A percentile compares a stretch with the other conserved stretches of the same genome.
Evolutionary conservation across 2,113 vertebrate species (phyloP).

Genomic region (Sinosuthora webbiana): DNA sequence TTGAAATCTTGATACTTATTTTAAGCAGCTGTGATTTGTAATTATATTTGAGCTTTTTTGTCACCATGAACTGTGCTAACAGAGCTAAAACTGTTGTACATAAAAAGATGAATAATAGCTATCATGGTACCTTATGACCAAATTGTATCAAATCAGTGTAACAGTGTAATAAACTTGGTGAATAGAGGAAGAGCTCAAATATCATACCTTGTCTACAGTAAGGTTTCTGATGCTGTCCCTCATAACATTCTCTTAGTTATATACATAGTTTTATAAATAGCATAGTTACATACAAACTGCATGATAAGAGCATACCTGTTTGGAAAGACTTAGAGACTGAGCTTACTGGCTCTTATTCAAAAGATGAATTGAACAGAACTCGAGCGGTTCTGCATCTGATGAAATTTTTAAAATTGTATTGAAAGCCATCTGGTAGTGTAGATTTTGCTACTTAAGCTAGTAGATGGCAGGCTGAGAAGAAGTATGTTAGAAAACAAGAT

Average conservation of each 20-base stretch:
- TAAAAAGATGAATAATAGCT: background rate
- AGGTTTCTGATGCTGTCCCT: background rate
- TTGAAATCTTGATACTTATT: background rate
- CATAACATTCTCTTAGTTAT: background rate
- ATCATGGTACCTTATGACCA: background rate
- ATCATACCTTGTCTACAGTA: background rate
- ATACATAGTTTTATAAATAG: background rate
- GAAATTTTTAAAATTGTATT: background rate
- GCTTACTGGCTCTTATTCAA: background rate
- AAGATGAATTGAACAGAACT: background rate
- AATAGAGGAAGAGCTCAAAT: background rate
- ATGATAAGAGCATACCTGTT: background rate
- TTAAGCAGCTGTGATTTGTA: background rate
- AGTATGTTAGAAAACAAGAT: background rate
- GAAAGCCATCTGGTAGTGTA: background rate
- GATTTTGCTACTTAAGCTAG: background rate
- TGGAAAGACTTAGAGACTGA: background rate
- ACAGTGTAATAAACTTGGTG: background rate
- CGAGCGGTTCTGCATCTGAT: background rate
- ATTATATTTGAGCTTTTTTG: background rate
- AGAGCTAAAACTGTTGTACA: background rate
- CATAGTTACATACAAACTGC: background rate
- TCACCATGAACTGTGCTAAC: background rate
- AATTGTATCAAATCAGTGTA: background rate
- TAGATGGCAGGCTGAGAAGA: background rate